Evolutionary conservation across 1,140 invertebrate genomes (phyloP), one percentile per base, ranked within the genome.

Genomic region (Coenobita brevimanus): DNA sequence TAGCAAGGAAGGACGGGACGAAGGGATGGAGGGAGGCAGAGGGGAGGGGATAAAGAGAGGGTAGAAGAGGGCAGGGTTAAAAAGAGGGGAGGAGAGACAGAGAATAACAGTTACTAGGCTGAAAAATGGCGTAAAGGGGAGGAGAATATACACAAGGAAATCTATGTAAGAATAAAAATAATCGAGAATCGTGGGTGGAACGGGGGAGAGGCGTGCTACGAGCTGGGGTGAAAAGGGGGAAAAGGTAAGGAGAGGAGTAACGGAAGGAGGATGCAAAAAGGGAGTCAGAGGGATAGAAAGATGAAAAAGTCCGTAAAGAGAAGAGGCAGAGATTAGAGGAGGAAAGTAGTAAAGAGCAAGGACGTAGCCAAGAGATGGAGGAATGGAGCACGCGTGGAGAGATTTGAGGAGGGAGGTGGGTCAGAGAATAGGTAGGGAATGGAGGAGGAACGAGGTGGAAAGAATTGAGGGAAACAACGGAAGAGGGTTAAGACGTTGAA

Each of bases 131-230:
- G 73, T 27, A 27, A 76, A 76, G 73, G 73, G 38, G 46, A 24
- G 33, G 24, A 1, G 73, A 24, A 76, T 43, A 76, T 76, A 43
- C 36, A 43, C 46, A 76, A 38, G 24, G 38, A 43, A 38, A 8
- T 76, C 73, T 76, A 38, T 76, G 43, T 27, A 38, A 27, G 46
- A 76, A 43, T 46, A 76, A 76, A 76, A 76, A 76, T 76, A 64
- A 81, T 62, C 43, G 41, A 60, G 57, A 81, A 41, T 41, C 33
- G 38, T n/a, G 41, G 73, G 73, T 46, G 24, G 13, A 54, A 62
- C 3, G 33, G 43, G 60, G 79, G 57, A 21, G 54, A 81, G 79
- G 60, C 27, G 54, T 57, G 50, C 33, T 38, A 33, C 33, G 57
- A 10, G 17, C 21, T 54, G 38, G 17, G 43, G 41, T 10, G 38